These are phyloP conservation scores for Crioceris asparagi DNA, from an alignment of 2,888 invertebrate genomes.

Conservation along the genomic window DNA sequence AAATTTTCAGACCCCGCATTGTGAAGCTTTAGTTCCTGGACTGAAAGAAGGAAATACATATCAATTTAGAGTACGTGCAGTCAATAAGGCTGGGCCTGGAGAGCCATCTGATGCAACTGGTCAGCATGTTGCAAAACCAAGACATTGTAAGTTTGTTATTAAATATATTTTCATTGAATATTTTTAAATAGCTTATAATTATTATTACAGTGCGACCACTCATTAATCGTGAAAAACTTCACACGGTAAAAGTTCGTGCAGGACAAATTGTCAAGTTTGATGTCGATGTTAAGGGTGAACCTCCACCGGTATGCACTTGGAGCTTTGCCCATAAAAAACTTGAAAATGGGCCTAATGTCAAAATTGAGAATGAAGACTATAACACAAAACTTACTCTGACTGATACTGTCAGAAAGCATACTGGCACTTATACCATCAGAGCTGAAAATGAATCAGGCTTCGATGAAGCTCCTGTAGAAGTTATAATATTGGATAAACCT, in stretches of 20 bases:
- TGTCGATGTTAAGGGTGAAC: constrained; percentile 94
- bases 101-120: constrained; percentile 85
- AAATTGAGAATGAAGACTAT: constrained; percentile 85
- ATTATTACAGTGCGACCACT: constrained; percentile 88
- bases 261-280: constrained; percentile 85
- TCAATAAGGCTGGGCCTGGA: constrained; percentile 89
- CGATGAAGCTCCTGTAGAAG: constrained; percentile 90
- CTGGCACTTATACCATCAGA: constrained; percentile 81
- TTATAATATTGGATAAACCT: constrained; percentile 75
- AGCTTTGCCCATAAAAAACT: constrained; percentile 56
- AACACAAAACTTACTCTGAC: constrained; percentile 75
- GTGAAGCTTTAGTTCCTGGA: constrained; percentile 74
- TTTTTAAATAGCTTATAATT: constrained; percentile 1
- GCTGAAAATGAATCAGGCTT: constrained; percentile 90
- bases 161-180: constrained; percentile 1
- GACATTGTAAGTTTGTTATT: constrained; percentile 77
- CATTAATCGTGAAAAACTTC: constrained; percentile 90
- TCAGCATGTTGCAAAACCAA: constrained; percentile 77
- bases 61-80: constrained; percentile 89
- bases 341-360: constrained; percentile 54
- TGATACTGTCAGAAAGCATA: constrained; percentile 73
- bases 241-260: constrained; percentile 77
- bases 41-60: constrained; percentile 85
- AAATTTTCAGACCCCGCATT: constrained; percentile 54
- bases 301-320: constrained; percentile 86